A percentile compares a stretch with the other conserved stretches of the same genome.
phyloP scores from a whole-genome alignment of 2,113 vertebrate genomes.

The Struthio camelus region DNA sequence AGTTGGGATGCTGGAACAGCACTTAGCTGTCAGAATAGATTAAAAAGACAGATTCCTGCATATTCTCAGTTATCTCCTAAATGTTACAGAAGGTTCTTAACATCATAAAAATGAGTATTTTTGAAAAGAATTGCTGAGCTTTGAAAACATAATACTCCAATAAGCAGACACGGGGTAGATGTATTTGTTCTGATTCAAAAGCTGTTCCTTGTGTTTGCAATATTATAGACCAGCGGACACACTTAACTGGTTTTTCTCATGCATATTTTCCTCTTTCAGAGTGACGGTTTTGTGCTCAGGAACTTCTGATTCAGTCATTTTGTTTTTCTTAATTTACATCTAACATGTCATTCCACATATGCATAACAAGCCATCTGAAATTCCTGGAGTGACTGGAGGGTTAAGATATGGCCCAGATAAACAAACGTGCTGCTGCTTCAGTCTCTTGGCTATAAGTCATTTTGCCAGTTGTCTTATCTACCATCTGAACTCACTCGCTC shows the following conservation, averaged over 20 bases:
- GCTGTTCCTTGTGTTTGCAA: neutral
- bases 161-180: neutral
- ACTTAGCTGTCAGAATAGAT: neutral
- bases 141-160: neutral
- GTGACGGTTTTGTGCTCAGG: neutral
- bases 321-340: neutral
- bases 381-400: neutral
- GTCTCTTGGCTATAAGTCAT: neutral
- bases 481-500: slow-evolving; percentile 10
- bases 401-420: neutral
- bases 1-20: neutral
- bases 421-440: slow-evolving; percentile 7
- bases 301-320: neutral
- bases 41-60: rapidly evolving
- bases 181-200: neutral
- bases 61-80: neutral
- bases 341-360: neutral
- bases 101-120: neutral
- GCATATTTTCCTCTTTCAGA: neutral
- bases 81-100: neutral
- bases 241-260: neutral
- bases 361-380: neutral
- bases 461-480: slow-evolving; percentile 35
- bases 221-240: neutral
- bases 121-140: neutral